Conservation (phyloP, 1,140 invertebrate species). For the Forficula auricularia region DNA sequence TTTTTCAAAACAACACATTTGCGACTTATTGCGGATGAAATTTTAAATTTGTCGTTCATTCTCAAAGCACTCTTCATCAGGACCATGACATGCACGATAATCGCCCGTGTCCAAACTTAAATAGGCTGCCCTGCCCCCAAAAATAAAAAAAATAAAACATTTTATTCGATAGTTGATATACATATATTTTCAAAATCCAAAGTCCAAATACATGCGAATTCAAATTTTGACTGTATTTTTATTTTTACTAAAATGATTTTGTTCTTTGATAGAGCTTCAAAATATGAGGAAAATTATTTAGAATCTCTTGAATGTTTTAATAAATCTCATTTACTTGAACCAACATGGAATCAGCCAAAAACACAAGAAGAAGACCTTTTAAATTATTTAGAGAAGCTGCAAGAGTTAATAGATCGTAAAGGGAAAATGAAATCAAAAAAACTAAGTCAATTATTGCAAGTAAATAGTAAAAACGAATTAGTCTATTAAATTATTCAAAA, state of each 20-base stretch:
- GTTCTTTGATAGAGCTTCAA: constrained; percentile 37
- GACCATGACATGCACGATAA: no score
- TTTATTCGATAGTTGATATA: neutral
- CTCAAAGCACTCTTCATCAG: no score
- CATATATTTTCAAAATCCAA: neutral
- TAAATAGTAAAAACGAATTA: constrained; percentile 14
- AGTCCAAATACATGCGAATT: neutral
- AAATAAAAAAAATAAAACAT: no score
- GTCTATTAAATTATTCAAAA: constrained; percentile 9
- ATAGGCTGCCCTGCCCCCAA: no score
- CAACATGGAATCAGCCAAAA: constrained; percentile 48
- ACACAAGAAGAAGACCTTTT: constrained; percentile 40
- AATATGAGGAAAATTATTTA: constrained; percentile 63
- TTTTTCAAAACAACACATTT: no score
- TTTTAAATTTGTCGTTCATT: no score
- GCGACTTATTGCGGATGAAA: no score
- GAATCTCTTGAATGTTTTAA: constrained; percentile 49
- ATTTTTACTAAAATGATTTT: no score
- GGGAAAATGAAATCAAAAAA: constrained; percentile 60
- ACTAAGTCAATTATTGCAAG: constrained; percentile 44
- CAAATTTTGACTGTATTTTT: no score
- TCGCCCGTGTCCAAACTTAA: no score
- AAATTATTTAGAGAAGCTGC: constrained; percentile 46
- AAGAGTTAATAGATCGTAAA: constrained; percentile 41
- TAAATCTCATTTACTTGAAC: constrained; percentile 46